Percentiles rank a stretch among this genome's conserved stretches.
Evolutionary conservation across 1,140 invertebrate genomes (phyloP).

Genomic region (Trichoplusia ni): DNA sequence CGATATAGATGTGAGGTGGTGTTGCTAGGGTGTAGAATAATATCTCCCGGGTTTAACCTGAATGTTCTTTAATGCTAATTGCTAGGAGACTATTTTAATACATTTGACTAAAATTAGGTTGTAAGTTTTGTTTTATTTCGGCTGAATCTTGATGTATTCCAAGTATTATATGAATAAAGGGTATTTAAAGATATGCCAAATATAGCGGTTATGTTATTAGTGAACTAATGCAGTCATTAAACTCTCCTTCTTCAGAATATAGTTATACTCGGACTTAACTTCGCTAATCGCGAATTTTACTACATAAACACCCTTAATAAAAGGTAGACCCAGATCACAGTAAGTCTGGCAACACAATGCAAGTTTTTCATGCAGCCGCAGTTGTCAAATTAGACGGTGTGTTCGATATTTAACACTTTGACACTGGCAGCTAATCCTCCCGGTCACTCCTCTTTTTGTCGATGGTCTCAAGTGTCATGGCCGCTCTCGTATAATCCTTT

Average conservation of each 20-base stretch:
- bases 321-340: slow-evolving; percentile 16
- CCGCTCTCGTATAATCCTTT: slow-evolving; percentile 72
- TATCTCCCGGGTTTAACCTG: background rate
- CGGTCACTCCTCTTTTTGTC: slow-evolving; percentile 73
- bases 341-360: slow-evolving; percentile 36
- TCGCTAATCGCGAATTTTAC: no score
- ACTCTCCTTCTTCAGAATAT: no score
- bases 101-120: no score
- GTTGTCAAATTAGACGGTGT: slow-evolving; percentile 73
- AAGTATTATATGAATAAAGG: no score
- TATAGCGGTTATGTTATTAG: no score
- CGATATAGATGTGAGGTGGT: slow-evolving; percentile 1
- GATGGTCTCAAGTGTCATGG: slow-evolving; percentile 66
- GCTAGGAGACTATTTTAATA: no score
- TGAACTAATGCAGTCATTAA: no score
- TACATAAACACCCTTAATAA: background rate
- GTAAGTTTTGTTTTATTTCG: no score
- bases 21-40: background rate
- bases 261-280: no score
- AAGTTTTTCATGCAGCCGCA: slow-evolving; percentile 60
- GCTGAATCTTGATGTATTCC: no score
- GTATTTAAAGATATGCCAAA: no score
- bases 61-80: no score
- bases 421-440: slow-evolving; percentile 77
- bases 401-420: slow-evolving; percentile 81